Conservation (phyloP, 2,888 invertebrate species). For the Ecliptopera silaceata region DNA sequence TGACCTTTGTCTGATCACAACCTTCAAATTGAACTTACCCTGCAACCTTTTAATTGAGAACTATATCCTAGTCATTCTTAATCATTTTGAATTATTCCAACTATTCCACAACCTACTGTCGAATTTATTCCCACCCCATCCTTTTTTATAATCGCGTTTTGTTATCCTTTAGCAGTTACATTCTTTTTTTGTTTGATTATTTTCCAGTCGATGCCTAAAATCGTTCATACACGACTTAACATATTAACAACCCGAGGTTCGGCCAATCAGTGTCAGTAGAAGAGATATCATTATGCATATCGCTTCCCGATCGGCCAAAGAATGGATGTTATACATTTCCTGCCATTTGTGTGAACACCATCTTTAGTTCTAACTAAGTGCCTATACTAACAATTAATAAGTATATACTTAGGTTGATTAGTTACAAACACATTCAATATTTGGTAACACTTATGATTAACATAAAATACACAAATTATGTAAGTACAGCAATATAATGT, state of each 20-base stretch:
- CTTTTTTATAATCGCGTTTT: slow-evolving; percentile 1
- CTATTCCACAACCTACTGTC: slow-evolving; percentile 5
- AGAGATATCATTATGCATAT: too few relatives aligned
- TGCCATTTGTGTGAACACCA: too few relatives aligned
- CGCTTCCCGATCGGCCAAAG: too few relatives aligned
- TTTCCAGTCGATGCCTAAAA: slow-evolving; percentile 6
- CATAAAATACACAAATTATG: background rate
- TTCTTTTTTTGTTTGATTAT: slow-evolving; percentile 3
- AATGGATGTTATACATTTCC: too few relatives aligned
- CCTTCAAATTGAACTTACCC: slow-evolving; percentile 35
- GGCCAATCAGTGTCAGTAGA: too few relatives aligned
- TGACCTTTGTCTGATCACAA: slow-evolving; percentile 31
- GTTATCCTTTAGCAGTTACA: background rate
- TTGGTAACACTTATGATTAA: background rate
- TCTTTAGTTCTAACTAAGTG: too few relatives aligned
- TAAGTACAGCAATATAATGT: background rate
- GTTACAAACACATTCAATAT: slow-evolving; percentile 11
- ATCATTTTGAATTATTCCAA: slow-evolving; percentile 5
- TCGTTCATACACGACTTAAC: too few relatives aligned
- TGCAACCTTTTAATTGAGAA: slow-evolving; percentile 28
- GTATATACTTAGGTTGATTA: background rate
- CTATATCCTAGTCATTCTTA: slow-evolving; percentile 14
- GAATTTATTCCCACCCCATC: background rate
- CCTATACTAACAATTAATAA: background rate
- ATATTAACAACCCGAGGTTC: too few relatives aligned